Evolutionary conservation across 2,797 vertebrate species (phyloP), one percentile per base, ranked within the genome.

Genomic region (Enteromius anoplus): DNA sequence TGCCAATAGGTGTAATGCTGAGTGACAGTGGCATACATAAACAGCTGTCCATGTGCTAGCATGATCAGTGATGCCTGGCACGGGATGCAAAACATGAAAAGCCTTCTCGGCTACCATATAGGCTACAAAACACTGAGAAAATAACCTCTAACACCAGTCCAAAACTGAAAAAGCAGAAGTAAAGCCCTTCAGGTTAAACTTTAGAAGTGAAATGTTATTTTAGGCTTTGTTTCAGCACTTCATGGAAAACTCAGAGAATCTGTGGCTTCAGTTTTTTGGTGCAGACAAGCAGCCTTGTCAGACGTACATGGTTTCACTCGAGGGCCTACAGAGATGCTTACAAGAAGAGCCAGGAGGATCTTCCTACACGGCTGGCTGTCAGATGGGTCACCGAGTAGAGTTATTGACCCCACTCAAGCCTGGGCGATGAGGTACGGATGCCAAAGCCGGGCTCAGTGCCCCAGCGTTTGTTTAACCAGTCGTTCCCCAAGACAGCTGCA

Each of bases 401-500:
- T 78, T 79, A 71, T 23, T 73, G 62, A 76, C 83, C 81, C 83
- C 45, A 62, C 62, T 23, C 75, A 81, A 62, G 26, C n/a, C 76
- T 82, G 40, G 60, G 47, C 23, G 32, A 72, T 66, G 58, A 84
- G 53, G 9, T 77, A 87, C 3, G 26, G 58, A 78, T 84, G 85
- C 75, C 86, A 84, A 80, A 53, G 75, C 51, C 47, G 80, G 69
- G 45, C 55, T 84, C 40, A 72, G 65, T 84, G 85, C 66, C 80
- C 42, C 47, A 26, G 40, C 34, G 66, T 87, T 89, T 88, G 85
- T 91, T 89, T 91, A 86, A 85, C 87, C 82, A 77, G 64, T 86
- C 80, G 83, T 88, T 88, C 86, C 82, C 29, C 40, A 70, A 81
- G 86, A 92, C 89, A 83, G 87, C 85, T 83, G 81, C 69, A 86